Percentiles rank a stretch among this genome's conserved stretches.
phyloP scores from a whole-genome alignment of 2,797 vertebrate genomes.

The Chelmon rostratus region DNA sequence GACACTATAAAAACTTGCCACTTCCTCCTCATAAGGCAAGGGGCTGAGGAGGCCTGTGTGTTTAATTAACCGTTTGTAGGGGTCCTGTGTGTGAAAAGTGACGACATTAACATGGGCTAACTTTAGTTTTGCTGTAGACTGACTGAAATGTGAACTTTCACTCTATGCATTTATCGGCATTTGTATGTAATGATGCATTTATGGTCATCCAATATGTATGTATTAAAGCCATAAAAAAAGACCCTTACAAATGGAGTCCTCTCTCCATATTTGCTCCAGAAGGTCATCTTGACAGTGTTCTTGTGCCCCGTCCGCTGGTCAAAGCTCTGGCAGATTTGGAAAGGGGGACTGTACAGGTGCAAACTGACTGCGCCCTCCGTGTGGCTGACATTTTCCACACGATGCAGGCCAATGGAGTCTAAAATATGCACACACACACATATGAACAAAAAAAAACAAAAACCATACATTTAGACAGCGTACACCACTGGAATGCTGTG shows the following conservation, averaged over 20 bases:
- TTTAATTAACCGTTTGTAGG: slow-evolving; percentile 17
- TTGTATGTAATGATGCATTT: too few relatives aligned
- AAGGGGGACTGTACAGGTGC: slow-evolving; percentile 97
- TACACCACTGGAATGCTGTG: slow-evolving; percentile 42
- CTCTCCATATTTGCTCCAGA: slow-evolving; percentile 94
- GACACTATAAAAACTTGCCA: slow-evolving; percentile 42
- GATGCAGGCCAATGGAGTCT: slow-evolving; percentile 96
- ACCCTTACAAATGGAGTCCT: slow-evolving; percentile 90
- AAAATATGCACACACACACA: slow-evolving; percentile 24
- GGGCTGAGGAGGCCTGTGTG: background rate
- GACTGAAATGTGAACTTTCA: background rate
- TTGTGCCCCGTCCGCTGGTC: slow-evolving; percentile 97
- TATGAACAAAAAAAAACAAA: slow-evolving; percentile 19
- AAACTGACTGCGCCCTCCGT: slow-evolving; percentile 93
- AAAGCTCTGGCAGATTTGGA: slow-evolving; percentile 92
- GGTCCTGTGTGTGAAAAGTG: background rate
- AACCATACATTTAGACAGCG: slow-evolving; percentile 3
- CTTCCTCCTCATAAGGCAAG: slow-evolving; percentile 40
- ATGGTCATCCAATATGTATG: background rate
- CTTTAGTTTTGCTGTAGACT: background rate
- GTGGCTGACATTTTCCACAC: slow-evolving; percentile 97
- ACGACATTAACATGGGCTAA: background rate
- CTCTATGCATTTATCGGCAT: background rate
- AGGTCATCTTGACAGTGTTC: slow-evolving; percentile 95
- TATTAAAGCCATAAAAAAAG: background rate